Evolutionary conservation across 2,113 vertebrate genomes (phyloP).

Genomic region (Nanorana parkeri): DNA sequence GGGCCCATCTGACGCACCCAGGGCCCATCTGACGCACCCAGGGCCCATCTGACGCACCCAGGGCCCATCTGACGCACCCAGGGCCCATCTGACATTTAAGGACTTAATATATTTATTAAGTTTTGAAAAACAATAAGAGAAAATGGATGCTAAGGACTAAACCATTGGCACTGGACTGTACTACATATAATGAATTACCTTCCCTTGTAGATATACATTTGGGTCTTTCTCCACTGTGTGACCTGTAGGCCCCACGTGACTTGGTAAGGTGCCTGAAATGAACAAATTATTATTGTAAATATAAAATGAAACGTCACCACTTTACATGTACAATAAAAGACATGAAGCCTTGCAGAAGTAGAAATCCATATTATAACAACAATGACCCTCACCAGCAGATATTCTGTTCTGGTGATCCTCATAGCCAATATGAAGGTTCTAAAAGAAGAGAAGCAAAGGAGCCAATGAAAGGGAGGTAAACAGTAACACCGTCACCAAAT

Average conservation of each 20-base stretch:
- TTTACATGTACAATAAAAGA: neutral
- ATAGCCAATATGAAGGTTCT: constrained; percentile 10
- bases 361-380: too few species aligned
- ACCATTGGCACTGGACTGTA: too few species aligned
- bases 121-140: too few species aligned
- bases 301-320: neutral
- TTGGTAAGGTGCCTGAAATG: neutral
- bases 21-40: too few species aligned
- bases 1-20: too few species aligned
- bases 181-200: constrained; percentile 3
- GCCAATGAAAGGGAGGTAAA: neutral
- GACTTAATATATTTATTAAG: too few species aligned
- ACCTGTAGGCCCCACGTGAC: neutral
- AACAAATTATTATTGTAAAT: neutral
- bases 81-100: too few species aligned
- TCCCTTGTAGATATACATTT: constrained; percentile 30
- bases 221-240: constrained; percentile 26
- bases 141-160: too few species aligned
- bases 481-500: neutral
- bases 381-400: constrained; percentile 17
- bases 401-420: constrained; percentile 20
- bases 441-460: neutral
- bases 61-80: too few species aligned
- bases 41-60: too few species aligned
- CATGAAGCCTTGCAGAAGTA: neutral